Conservation (phyloP, 2,797 vertebrate genomes). For the Halcyon leucocephala region DNA sequence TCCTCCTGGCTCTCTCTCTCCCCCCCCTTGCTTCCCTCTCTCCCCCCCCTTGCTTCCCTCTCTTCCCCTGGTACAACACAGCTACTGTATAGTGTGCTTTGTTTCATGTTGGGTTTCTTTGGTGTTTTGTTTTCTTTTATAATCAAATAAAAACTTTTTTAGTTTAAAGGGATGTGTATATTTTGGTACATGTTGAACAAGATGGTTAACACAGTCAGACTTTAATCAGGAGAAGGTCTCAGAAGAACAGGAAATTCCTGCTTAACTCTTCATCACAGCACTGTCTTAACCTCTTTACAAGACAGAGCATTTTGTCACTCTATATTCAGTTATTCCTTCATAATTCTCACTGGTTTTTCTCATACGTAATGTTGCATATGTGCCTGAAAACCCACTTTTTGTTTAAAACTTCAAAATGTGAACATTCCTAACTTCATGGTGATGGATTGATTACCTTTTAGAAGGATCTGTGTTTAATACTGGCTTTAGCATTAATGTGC, state of each 20-base stretch:
- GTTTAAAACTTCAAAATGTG: neutral
- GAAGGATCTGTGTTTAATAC: neutral
- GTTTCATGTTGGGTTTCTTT: neutral
- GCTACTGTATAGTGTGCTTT: accelerated
- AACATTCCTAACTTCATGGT: neutral
- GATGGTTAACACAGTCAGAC: neutral
- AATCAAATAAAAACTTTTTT: neutral
- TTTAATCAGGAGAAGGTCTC: neutral
- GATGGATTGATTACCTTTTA: neutral
- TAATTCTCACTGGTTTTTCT: neutral
- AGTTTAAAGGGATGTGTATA: neutral
- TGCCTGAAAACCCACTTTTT: neutral
- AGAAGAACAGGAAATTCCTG: neutral
- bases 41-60: too few relatives aligned
- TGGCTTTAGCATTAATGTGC: neutral
- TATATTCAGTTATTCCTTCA: neutral
- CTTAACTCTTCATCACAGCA: neutral
- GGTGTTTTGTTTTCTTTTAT: neutral
- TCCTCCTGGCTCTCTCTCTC: too few relatives aligned
- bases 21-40: too few relatives aligned
- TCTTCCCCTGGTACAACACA: neutral
- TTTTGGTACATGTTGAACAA: neutral
- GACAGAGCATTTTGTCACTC: neutral
- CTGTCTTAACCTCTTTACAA: neutral
- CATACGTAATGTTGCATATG: neutral